phyloP scores from a whole-genome alignment of 2,113 vertebrate species.

The Tinamus guttatus region DNA sequence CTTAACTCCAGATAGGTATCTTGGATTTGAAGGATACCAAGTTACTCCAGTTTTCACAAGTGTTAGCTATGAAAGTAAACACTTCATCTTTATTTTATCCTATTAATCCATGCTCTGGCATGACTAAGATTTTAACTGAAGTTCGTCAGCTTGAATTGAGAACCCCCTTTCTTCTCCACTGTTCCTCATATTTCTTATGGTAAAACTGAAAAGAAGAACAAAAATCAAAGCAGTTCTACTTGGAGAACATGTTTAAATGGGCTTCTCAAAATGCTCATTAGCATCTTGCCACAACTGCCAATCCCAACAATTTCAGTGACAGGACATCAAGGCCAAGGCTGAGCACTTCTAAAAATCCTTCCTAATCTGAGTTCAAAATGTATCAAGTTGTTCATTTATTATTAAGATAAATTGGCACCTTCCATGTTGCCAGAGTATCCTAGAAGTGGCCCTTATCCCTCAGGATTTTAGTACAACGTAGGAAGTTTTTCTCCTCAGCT shows the following conservation, averaged over 20 bases:
- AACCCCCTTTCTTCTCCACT: neutral
- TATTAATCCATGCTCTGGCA: neutral
- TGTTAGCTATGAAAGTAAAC: neutral
- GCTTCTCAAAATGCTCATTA: neutral
- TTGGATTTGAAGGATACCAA: neutral
- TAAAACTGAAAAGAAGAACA: neutral
- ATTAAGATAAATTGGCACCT: neutral
- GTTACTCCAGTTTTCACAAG: neutral
- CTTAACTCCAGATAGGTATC: neutral
- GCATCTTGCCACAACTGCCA: neutral
- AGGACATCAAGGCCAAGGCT: neutral
- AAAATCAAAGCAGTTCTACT: neutral
- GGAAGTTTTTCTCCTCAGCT: neutral
- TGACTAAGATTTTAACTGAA: neutral
- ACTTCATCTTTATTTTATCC: neutral
- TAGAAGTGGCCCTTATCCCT: neutral
- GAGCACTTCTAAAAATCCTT: neutral
- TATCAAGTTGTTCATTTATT: neutral
- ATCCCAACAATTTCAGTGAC: neutral
- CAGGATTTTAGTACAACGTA: neutral
- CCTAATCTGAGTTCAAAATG: fast-evolving
- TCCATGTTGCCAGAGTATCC: neutral
- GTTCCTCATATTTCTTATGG: neutral
- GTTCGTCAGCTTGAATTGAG: neutral
- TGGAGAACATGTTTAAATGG: neutral